Base-by-base conservation (phyloP, 1,140 invertebrate species). In the Heterodera schachtii region DNA sequence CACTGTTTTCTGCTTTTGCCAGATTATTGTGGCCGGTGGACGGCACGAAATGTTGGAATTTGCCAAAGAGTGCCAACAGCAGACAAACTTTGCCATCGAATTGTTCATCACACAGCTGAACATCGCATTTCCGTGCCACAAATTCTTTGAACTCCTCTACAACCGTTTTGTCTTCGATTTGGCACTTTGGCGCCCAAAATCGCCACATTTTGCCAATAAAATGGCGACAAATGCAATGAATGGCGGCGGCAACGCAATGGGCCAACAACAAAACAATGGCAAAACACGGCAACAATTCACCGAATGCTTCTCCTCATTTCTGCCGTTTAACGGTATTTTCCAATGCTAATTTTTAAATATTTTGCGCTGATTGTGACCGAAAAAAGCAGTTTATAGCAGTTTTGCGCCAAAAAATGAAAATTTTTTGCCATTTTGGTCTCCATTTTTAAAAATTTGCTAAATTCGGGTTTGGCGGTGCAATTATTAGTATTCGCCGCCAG, bases 161-260 rank as follows among this genome's bases (percentile, higher is more conserved):
- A 86, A 86, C 46, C 46, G 84, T 43, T 88, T 86, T 77, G 86
- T 75, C 8, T 84, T 84, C 79, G 86, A 87, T 74, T 87, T 87
- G 60, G 83, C 85, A 41, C 77, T 87, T n/a, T 87, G 85, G 79
- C 31, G 44, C 9, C 82, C 84, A 2, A 74, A 76, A 73, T 79
- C 85, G 21, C 82, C 82, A 57, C 76, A 31, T 31, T 81, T 89
- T n/a, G 46, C 49, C 21, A 19, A 44, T 7, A 44, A 47, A 82
- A 73, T 31, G 8, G 71, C 46, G 47, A n/a, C 31, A n/a, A 19
- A 43, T 7, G 8, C 66, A 31, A 31, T 31, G 31, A 31, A 31
- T 31, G 31, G 31, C 49, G 21, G 13, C 9, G 44, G 41, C n/a
- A 85, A 71, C 49, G 2, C 49, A 52, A 52, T 31, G 31, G 31